A percentile compares a stretch with the other conserved stretches of the same genome.
phyloP scores from a whole-genome alignment of 1,140 invertebrate genomes.

The Drosophila sechellia region DNA sequence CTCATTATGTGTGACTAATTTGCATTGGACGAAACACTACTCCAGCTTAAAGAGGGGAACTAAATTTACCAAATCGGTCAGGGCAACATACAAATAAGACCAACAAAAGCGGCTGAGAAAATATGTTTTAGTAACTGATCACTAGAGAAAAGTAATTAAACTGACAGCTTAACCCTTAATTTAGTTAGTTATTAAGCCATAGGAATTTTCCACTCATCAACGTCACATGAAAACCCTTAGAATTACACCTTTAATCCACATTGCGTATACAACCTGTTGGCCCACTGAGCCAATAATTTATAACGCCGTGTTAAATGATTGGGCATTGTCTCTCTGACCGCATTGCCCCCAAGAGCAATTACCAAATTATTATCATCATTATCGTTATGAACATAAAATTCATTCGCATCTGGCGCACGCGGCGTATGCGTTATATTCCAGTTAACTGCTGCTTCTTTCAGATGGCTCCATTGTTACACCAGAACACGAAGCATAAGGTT shows the following conservation, averaged over 20 bases:
- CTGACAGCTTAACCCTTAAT: too few relatives aligned
- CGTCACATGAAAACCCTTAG: not conserved
- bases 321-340: conserved; percentile 16
- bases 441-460: conserved; percentile 1
- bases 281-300: conserved; percentile 27
- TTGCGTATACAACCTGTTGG: conserved; percentile 33
- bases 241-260: not conserved
- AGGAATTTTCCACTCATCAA: not conserved
- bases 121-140: not conserved
- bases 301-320: conserved; percentile 43
- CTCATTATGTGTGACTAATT: conserved; percentile 47
- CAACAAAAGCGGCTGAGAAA: not conserved
- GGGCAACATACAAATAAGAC: conserved; percentile 7
- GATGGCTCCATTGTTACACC: conserved; percentile 26
- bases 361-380: conserved; percentile 56
- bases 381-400: conserved; percentile 18
- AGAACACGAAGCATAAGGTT: conserved; percentile 15
- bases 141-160: not conserved
- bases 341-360: conserved; percentile 33
- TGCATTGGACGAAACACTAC: conserved; percentile 6
- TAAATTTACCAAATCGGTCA: conserved; percentile 20
- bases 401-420: conserved; percentile 15
- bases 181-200: too few relatives aligned
- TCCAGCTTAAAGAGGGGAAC: conserved; percentile 16
- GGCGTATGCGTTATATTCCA: conserved; percentile 39